Base-by-base conservation (phyloP, 2,888 invertebrate species). In the Lydus trimaculatus region DNA sequence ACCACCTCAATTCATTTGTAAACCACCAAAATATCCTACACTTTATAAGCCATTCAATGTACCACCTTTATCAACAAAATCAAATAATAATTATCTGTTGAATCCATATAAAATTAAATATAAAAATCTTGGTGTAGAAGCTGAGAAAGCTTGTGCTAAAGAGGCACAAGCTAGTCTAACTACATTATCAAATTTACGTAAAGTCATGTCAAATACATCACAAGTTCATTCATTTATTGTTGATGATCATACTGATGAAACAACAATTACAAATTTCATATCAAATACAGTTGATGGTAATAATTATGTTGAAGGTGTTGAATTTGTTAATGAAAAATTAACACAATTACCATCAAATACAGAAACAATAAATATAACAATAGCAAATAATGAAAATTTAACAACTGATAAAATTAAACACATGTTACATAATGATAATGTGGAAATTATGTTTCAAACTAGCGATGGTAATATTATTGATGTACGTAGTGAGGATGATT, bases 401-500 rank as follows among this genome's bases (percentile, higher is more conserved):
- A 79, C 80, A n/a, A 76, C 80, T 7, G 81, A 83, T 67, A 83
- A 82, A 75, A 79, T 84, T 58, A 83, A 82, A 67, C 77, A 81
- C 58, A 80, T 84, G 62, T 74, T 84, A 64, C 81, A 80, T 4
- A 76, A 84, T n/a, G 84, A 86, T 25, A 78, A 87, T 73, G 84
- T 87, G 31, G 86, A 90, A 25, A 90, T 91, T 75, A 87, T 91
- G 73, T 89, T 90, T 72, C 90, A 90, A 80, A 90, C 90, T 1
- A 89, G 88, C 28, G 90, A 90, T 73, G 90, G 90, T 0, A 89
- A 89, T 33, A 90, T 89, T 76, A 88, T 90, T 0, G 89, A 89
- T 69, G 88, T 91, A 1, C 56, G 25, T 33, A 90, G 89, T 69
- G 90, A 90, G 80, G 90, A 90, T 75, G 89, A 90, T 31, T 84